phyloP scores from a whole-genome alignment of 2,888 invertebrate species.

The Zootermopsis nevadensis region DNA sequence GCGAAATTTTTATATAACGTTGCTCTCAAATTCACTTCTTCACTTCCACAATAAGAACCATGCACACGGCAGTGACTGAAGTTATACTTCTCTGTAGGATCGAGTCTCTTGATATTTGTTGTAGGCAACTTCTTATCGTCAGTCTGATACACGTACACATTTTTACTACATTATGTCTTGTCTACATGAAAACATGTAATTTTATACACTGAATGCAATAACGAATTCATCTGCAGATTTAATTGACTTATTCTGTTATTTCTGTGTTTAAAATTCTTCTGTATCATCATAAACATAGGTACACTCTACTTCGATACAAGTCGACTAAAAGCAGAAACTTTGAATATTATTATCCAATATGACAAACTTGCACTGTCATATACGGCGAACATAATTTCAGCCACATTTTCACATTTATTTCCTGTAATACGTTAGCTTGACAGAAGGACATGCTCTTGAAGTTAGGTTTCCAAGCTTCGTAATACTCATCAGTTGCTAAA shows the following conservation, averaged over 20 bases:
- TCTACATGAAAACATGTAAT: not conserved
- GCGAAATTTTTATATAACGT: not conserved
- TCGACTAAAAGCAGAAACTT: too few species aligned
- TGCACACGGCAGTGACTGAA: not conserved
- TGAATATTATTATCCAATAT: too few species aligned
- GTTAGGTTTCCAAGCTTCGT: too few species aligned
- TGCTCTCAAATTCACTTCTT: not conserved
- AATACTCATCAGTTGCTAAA: too few species aligned
- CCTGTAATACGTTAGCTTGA: too few species aligned
- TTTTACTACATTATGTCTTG: not conserved
- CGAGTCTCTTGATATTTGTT: not conserved
- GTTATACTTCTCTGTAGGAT: not conserved
- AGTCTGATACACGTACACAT: not conserved
- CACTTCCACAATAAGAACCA: not conserved
- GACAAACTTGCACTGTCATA: too few species aligned
- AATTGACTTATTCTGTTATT: not conserved
- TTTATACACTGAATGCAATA: not conserved
- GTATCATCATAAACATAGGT: too few species aligned
- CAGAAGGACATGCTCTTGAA: too few species aligned
- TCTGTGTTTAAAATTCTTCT: too few species aligned
- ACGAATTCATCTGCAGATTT: not conserved
- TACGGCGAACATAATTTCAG: too few species aligned
- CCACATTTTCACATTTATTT: too few species aligned
- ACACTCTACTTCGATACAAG: too few species aligned
- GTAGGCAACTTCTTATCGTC: not conserved